Percentiles rank a stretch among this genome's conserved stretches.
These are phyloP conservation scores for Dasyornis broadbenti DNA, from an alignment of 2,113 vertebrate genomes.

Conservation along the genomic window DNA sequence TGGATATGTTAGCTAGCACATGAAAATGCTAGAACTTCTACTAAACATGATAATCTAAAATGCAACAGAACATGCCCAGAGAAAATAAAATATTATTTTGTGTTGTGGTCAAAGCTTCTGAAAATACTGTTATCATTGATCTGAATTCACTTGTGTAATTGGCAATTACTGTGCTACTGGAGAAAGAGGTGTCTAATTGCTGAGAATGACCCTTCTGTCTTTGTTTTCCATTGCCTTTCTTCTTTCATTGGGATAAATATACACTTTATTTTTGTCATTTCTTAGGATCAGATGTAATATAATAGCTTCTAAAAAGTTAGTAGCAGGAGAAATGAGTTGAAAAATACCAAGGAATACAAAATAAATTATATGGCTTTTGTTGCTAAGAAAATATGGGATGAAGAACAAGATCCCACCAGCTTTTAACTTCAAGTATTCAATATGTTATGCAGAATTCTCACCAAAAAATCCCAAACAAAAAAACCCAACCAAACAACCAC, in stretches of 20 bases:
- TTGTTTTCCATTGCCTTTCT: background rate
- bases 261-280: background rate
- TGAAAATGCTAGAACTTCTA: background rate
- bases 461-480: background rate
- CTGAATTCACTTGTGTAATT: background rate
- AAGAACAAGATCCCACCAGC: background rate
- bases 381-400: background rate
- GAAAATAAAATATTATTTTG: background rate
- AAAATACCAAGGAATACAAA: background rate
- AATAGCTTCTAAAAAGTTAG: background rate
- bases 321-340: background rate
- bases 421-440: background rate
- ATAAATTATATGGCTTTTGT: background rate
- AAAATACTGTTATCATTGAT: background rate
- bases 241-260: background rate
- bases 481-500: background rate
- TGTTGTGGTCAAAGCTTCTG: background rate
- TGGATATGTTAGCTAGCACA: background rate
- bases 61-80: background rate
- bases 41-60: background rate
- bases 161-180: background rate
- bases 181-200: conserved; percentile 26
- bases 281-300: background rate
- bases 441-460: background rate
- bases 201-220: background rate